phyloP scores from a whole-genome alignment of 2,888 invertebrate genomes.

The Amiota mariae region DNA sequence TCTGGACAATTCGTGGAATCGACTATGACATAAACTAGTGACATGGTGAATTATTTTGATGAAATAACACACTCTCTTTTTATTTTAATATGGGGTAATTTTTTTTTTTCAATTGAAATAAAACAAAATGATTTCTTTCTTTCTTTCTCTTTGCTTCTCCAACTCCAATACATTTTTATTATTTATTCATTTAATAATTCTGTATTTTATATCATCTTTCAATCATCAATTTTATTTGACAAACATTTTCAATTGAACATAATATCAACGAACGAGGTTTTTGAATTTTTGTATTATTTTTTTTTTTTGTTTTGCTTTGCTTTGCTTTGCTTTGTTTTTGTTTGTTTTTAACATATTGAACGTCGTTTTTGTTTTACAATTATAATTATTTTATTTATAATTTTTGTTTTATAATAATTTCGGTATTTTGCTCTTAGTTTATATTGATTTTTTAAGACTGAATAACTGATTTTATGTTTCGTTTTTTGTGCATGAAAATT shows the following conservation, averaged over 20 bases:
- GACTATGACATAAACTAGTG: too few relatives aligned
- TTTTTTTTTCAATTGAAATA: not conserved
- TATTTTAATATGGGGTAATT: too few relatives aligned
- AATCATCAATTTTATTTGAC: not conserved
- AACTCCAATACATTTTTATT: slow-evolving; percentile 11
- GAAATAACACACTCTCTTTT: too few relatives aligned
- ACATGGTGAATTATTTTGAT: too few relatives aligned
- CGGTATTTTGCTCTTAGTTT: not conserved
- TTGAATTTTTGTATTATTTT: not conserved
- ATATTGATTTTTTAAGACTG: slow-evolving; percentile 20
- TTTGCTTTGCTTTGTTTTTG: too few relatives aligned
- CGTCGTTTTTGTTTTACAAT: too few relatives aligned
- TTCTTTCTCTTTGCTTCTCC: slow-evolving; percentile 25
- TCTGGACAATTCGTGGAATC: too few relatives aligned
- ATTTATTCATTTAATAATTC: not conserved
- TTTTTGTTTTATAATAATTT: slow-evolving; percentile 4
- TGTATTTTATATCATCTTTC: not conserved
- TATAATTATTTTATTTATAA: slow-evolving; percentile 18
- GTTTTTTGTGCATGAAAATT: slow-evolving; percentile 56
- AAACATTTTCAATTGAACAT: slow-evolving; percentile 17
- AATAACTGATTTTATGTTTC: slow-evolving; percentile 23
- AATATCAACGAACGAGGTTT: slow-evolving; percentile 10
- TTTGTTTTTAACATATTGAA: slow-evolving; percentile 22
- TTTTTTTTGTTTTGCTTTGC: not conserved
- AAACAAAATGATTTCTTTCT: slow-evolving; percentile 17